Percentiles rank a stretch among this genome's conserved stretches.
These are phyloP conservation scores for Diabrotica undecimpunctata DNA, from an alignment of 1,140 invertebrate genomes.

Conservation along the genomic window DNA sequence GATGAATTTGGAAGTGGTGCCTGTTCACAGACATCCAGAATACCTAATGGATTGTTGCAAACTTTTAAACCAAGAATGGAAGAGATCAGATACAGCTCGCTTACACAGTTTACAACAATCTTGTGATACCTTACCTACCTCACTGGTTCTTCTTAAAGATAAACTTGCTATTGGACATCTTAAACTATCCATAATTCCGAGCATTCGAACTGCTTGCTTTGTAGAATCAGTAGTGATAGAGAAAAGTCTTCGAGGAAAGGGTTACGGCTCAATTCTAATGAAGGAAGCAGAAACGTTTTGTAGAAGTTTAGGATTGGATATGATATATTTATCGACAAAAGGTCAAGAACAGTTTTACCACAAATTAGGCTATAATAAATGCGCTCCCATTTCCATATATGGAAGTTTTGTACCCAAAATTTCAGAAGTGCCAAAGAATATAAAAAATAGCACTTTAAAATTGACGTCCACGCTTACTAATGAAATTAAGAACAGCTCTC, in stretches of 20 bases:
- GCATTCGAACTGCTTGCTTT: slow-evolving; percentile 63
- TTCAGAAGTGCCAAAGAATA: background rate
- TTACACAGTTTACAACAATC: slow-evolving; percentile 66
- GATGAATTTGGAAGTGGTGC: slow-evolving; percentile 52
- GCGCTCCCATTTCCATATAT: slow-evolving; percentile 66
- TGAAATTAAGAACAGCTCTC: background rate
- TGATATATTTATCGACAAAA: slow-evolving; percentile 70
- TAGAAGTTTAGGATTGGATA: slow-evolving; percentile 56
- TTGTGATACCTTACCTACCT: slow-evolving; percentile 67
- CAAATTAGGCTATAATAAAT: slow-evolving; percentile 68
- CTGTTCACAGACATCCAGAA: slow-evolving; percentile 66
- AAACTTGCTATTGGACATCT: slow-evolving; percentile 67
- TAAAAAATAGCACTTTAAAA: background rate
- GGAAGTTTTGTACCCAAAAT: slow-evolving; percentile 42
- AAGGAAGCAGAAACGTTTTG: slow-evolving; percentile 66
- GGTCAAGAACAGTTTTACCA: slow-evolving; percentile 73
- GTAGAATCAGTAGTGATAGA: slow-evolving; percentile 75
- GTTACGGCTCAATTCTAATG: slow-evolving; percentile 68
- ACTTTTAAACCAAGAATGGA: slow-evolving; percentile 78
- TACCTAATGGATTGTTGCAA: slow-evolving; percentile 64
- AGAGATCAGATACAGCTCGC: slow-evolving; percentile 68
- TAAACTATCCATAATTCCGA: slow-evolving; percentile 66
- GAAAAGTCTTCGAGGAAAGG: slow-evolving; percentile 63
- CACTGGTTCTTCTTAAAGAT: slow-evolving; percentile 61
- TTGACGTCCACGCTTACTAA: background rate